Evolutionary conservation across 2,888 invertebrate species (phyloP).

Genomic region (Apodemia mormo): DNA sequence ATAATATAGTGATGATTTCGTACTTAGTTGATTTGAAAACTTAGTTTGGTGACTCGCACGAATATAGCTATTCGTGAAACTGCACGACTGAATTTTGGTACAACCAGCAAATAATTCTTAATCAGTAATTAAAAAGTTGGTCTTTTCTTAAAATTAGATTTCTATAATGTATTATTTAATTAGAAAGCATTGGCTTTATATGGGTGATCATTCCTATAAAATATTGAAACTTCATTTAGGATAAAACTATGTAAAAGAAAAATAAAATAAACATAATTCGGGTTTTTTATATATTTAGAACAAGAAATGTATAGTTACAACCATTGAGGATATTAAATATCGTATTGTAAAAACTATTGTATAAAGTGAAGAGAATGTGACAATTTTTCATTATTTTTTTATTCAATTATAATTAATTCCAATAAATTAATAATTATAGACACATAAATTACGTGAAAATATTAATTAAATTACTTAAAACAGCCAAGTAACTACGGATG

Average conservation of each 20-base stretch:
- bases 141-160: too few species aligned
- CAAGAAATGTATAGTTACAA: constrained; percentile 83
- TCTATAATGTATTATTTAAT: too few species aligned
- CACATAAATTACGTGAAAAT: constrained; percentile 81
- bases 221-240: constrained; percentile 13
- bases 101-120: too few species aligned
- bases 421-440: constrained; percentile 80
- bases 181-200: too few species aligned
- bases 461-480: constrained; percentile 77
- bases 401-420: constrained; percentile 76
- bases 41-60: too few species aligned
- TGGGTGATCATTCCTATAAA: too few species aligned
- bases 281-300: constrained; percentile 82
- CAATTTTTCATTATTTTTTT: constrained; percentile 69
- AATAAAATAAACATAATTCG: constrained; percentile 51
- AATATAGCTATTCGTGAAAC: too few species aligned
- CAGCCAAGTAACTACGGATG: constrained; percentile 79
- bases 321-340: constrained; percentile 83
- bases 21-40: too few species aligned
- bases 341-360: constrained; percentile 83
- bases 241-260: constrained; percentile 33
- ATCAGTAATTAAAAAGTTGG: too few species aligned
- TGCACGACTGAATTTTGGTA: too few species aligned
- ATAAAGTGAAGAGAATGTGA: constrained; percentile 81
- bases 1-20: too few species aligned